Base-by-base conservation (phyloP, 2,888 invertebrate genomes). In the Hylaea fasciaria region DNA sequence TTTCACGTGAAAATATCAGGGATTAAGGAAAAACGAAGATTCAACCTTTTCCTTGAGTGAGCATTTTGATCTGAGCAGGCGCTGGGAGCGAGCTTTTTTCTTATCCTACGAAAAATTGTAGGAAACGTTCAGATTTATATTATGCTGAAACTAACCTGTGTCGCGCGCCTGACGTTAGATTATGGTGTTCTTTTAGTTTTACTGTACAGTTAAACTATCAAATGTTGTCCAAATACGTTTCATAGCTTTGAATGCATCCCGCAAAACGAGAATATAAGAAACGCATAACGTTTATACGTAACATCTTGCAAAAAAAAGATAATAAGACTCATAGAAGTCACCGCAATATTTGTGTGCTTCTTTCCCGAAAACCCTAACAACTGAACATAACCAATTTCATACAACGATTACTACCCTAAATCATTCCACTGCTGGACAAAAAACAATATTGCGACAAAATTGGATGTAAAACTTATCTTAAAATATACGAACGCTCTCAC, bases 1-100 rank as follows among this genome's bases (percentile, higher is more conserved):
- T 53, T 52, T 53, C 46, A 45, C 50, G 49, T 50, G 44, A 50
- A 57, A 64, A 60, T 60, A 54, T 60, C 57, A 51, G 10, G 50
- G 50, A 54, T 57, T 60, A 57, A 57, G 53, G 51, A 56, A 56
- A 56, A 53, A 55, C 50, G 47, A 44, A 14, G 45, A 48, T 17
- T 48, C 48, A 49, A 49, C 46, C 28, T 50, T 60, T 61, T 48
- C 55, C 45, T 48, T 37, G 43, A 45, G 43, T 28, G 46, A 16
- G 40, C 48, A 49, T 54, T 59, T 48, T 53, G 48, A 59, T 59
- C 49, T 52, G 43, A 50, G 43, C 46, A 47, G 55, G 43, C 56
- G 61, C 56, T 61, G 14, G 14, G 52, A 52, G 61, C 56, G 14
- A 48, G 29, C n/a, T 43, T 50, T 54, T 54, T 50, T 43, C 43